Evolutionary conservation across 2,113 vertebrate species (phyloP).

Genomic region (Xiphophorus maculatus): DNA sequence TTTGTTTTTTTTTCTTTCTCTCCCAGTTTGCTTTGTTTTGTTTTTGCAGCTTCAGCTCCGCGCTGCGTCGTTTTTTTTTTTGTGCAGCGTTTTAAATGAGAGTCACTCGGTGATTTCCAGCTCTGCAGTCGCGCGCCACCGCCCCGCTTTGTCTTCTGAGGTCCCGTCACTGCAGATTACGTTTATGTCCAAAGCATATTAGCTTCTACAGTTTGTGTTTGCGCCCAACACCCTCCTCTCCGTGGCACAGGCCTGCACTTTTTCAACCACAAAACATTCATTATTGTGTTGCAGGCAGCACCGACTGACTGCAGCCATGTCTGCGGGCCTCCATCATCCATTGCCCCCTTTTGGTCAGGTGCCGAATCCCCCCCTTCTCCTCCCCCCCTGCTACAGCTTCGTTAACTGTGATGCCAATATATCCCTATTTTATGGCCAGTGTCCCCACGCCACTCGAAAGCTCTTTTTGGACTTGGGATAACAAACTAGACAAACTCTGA

Average conservation of each 20-base stretch:
- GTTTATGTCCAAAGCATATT: slow-evolving; percentile 2
- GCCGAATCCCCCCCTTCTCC: slow-evolving; percentile 42
- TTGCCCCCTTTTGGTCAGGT: slow-evolving; percentile 41
- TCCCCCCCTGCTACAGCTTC: slow-evolving; percentile 47
- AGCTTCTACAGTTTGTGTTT: slow-evolving; percentile 7
- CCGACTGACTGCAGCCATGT: slow-evolving; percentile 3
- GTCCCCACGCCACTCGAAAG: slow-evolving; percentile 69
- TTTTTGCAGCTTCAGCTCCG: neutral
- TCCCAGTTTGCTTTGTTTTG: slow-evolving; percentile 1
- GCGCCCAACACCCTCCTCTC: too few relatives aligned
- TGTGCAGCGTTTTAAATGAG: slow-evolving; percentile 21
- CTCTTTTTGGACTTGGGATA: slow-evolving; percentile 61
- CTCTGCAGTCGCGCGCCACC: slow-evolving; percentile 6
- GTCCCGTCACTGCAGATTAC: neutral
- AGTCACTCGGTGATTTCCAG: slow-evolving; percentile 33
- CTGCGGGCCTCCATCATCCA: slow-evolving; percentile 7
- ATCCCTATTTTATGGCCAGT: slow-evolving; percentile 84
- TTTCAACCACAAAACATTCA: neutral
- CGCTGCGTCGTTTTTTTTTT: slow-evolving; percentile 33
- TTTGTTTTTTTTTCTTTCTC: neutral
- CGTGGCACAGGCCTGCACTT: neutral
- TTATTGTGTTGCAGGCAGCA: slow-evolving; percentile 31
- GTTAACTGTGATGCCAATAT: slow-evolving; percentile 71
- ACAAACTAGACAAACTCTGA: slow-evolving; percentile 57
- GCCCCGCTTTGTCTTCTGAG: slow-evolving; percentile 5